These are phyloP conservation scores for Heteronetta atricapilla DNA, from an alignment of 2,113 vertebrate species.

Conservation along the genomic window DNA sequence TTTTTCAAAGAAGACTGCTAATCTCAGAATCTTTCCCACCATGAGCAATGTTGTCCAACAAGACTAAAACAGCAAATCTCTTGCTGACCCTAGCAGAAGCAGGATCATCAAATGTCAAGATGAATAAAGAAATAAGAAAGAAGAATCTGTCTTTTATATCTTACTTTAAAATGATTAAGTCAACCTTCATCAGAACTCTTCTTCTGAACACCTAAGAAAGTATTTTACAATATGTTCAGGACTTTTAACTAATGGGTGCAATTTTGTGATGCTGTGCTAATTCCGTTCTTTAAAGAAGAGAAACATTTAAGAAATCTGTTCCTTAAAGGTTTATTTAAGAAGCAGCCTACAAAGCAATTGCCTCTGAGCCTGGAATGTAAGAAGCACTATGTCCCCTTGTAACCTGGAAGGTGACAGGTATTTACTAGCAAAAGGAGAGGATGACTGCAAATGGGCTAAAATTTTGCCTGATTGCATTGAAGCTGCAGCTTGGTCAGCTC, in stretches of 20 bases:
- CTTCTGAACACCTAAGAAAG: not conserved
- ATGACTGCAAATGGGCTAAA: not conserved
- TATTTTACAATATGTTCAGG: not conserved
- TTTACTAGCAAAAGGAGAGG: not conserved
- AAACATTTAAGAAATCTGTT: not conserved
- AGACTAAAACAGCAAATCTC: conserved; percentile 17
- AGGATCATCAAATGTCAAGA: not conserved
- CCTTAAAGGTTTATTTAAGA: not conserved
- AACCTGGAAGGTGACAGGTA: not conserved
- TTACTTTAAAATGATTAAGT: conserved; percentile 4
- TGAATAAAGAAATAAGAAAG: conserved; percentile 2
- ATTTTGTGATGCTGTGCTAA: not conserved
- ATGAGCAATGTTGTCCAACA: not conserved
- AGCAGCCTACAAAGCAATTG: not conserved
- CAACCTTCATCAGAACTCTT: not conserved
- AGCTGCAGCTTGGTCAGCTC: not conserved
- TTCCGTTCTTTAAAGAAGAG: not conserved
- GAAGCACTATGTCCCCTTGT: not conserved
- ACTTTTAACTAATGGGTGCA: not conserved
- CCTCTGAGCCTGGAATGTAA: not conserved
- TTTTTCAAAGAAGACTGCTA: not conserved
- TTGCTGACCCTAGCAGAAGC: not conserved
- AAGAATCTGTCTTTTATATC: conserved; percentile 14
- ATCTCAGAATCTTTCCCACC: conserved; percentile 11
- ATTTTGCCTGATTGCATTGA: not conserved